Evolutionary conservation across 2,113 vertebrate genomes (phyloP).

Genomic region (Tylochromis polylepis): DNA sequence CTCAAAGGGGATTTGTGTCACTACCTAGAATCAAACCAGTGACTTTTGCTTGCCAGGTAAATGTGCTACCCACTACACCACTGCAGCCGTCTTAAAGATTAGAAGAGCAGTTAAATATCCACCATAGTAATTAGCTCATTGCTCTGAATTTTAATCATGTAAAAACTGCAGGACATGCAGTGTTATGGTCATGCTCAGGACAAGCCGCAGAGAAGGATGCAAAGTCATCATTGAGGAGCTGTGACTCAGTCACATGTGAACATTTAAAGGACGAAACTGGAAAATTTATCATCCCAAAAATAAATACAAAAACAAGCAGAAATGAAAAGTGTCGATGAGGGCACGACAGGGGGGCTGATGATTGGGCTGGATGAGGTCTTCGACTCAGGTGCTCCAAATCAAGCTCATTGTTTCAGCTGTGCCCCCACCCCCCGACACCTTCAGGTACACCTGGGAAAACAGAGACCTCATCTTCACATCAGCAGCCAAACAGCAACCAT

Average conservation of each 20-base stretch:
- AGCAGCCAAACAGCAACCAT: neutral
- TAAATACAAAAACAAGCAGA: too few relatives aligned
- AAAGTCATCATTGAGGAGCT: neutral
- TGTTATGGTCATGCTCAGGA: neutral
- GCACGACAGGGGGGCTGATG: neutral
- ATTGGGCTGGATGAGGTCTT: neutral
- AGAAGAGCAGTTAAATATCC: neutral
- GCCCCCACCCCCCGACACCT: neutral
- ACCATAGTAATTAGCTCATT: too few relatives aligned
- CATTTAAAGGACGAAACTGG: neutral
- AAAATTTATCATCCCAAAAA: neutral
- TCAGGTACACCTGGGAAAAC: neutral
- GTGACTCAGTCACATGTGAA: rapidly evolving
- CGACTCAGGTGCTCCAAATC: neutral
- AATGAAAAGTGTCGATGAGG: too few relatives aligned
- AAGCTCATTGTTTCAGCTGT: neutral
- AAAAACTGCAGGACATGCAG: neutral
- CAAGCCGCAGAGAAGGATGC: neutral
- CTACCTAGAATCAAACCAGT: neutral
- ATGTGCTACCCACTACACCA: neutral
- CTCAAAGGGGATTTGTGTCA: neutral
- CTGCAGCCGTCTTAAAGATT: neutral
- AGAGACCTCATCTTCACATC: neutral
- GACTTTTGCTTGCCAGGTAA: rapidly evolving
- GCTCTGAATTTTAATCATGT: too few relatives aligned